These are phyloP conservation scores for Lycophotia porphyrea DNA, from an alignment of 2,888 invertebrate species.

Conservation along the genomic window DNA sequence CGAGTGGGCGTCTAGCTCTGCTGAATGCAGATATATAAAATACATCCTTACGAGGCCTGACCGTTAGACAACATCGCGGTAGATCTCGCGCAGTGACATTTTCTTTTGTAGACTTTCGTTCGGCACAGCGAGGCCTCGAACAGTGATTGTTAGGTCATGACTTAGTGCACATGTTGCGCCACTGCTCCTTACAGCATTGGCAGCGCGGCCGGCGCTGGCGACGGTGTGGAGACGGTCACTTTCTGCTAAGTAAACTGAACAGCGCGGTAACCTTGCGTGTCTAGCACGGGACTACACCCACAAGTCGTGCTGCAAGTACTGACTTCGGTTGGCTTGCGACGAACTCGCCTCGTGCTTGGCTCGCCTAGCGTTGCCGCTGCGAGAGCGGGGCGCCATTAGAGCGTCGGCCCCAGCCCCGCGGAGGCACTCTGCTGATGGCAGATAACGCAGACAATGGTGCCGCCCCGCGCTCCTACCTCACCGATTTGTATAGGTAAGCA, in stretches of 20 bases:
- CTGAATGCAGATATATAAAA: too few relatives aligned
- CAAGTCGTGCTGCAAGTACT: not conserved
- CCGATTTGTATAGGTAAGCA: not conserved
- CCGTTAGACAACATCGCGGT: not conserved
- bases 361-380: not conserved
- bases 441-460: slow-evolving; percentile 56
- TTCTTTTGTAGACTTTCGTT: slow-evolving; percentile 17
- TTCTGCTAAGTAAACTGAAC: not conserved
- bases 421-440: slow-evolving; percentile 37
- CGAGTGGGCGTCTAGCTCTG: not conserved
- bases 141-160: slow-evolving; percentile 44
- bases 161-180: slow-evolving; percentile 41
- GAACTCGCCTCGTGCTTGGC: not conserved
- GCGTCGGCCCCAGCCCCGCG: not conserved
- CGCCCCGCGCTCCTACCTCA: not conserved
- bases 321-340: not conserved
- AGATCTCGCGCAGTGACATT: not conserved
- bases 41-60: not conserved
- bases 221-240: not conserved
- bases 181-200: slow-evolving; percentile 8
- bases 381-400: slow-evolving; percentile 18
- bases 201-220: not conserved
- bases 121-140: slow-evolving; percentile 26
- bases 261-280: not conserved
- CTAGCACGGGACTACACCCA: not conserved